These are phyloP conservation scores for Phasianus colchicus DNA, from an alignment of 2,113 vertebrate genomes.

Conservation along the genomic window DNA sequence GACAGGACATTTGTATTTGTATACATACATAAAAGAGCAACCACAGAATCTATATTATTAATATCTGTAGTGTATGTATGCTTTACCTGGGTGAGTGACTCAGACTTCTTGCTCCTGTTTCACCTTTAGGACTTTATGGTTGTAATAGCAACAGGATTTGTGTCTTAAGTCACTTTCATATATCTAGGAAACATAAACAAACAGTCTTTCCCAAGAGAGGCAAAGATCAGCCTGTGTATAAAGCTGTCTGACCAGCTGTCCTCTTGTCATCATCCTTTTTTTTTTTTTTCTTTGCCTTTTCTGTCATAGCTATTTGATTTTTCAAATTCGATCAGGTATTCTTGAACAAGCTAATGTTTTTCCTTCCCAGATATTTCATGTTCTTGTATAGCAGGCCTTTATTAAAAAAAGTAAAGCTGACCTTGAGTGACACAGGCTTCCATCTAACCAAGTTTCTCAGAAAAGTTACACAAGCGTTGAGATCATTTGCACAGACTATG, in stretches of 20 bases:
- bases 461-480: constrained; percentile 18
- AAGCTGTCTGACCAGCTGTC: neutral
- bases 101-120: neutral
- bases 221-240: neutral
- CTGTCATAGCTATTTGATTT: neutral
- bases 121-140: neutral
- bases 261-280: neutral
- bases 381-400: neutral
- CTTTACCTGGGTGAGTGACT: neutral
- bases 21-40: neutral
- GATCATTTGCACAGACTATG: neutral
- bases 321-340: neutral
- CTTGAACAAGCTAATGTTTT: neutral
- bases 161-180: neutral
- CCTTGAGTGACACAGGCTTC: constrained; percentile 5
- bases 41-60: neutral
- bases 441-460: constrained; percentile 1
- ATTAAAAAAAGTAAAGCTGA: neutral
- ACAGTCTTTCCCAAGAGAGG: neutral
- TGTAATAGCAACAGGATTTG: neutral
- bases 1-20: neutral
- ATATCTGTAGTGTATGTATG: neutral
- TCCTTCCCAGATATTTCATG: neutral
- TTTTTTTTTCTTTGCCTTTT: neutral
- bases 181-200: neutral